phyloP scores from a whole-genome alignment of 1,140 invertebrate species.

The Drosophila ficusphila region DNA sequence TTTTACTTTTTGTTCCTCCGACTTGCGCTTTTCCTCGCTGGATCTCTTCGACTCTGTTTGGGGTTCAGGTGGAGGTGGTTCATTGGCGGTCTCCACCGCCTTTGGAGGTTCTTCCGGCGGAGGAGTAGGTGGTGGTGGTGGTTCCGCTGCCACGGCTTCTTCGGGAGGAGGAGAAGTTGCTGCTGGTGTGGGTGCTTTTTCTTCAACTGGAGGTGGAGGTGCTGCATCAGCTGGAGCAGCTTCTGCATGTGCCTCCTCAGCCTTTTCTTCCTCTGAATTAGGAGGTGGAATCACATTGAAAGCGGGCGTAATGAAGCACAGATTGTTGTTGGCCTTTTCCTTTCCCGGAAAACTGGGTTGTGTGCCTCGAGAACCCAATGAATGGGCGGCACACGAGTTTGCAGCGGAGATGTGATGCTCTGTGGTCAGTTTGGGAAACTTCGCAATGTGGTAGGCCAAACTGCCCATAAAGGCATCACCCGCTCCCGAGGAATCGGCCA shows the following conservation, averaged over 20 bases:
- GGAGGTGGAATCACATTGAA: constrained; percentile 22
- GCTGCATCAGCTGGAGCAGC: neutral
- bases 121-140: neutral
- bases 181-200: neutral
- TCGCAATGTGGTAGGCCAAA: constrained; percentile 90
- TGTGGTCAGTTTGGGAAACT: constrained; percentile 86
- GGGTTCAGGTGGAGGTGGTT: neutral
- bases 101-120: neutral
- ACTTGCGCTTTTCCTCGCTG: too few species aligned
- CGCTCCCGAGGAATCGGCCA: constrained; percentile 95
- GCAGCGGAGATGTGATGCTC: constrained; percentile 89
- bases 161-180: neutral
- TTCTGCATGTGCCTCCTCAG: neutral
- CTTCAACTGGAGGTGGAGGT: neutral
- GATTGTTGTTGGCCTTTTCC: neutral
- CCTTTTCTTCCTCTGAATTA: neutral
- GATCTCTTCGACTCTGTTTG: too few species aligned
- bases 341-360: constrained; percentile 86
- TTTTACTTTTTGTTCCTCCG: too few species aligned
- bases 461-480: constrained; percentile 96
- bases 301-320: constrained; percentile 13
- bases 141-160: neutral
- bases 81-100: neutral
- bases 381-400: constrained; percentile 89
- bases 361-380: constrained; percentile 92